phyloP scores from a whole-genome alignment of 1,140 invertebrate species.

The Vanessa atalanta region DNA sequence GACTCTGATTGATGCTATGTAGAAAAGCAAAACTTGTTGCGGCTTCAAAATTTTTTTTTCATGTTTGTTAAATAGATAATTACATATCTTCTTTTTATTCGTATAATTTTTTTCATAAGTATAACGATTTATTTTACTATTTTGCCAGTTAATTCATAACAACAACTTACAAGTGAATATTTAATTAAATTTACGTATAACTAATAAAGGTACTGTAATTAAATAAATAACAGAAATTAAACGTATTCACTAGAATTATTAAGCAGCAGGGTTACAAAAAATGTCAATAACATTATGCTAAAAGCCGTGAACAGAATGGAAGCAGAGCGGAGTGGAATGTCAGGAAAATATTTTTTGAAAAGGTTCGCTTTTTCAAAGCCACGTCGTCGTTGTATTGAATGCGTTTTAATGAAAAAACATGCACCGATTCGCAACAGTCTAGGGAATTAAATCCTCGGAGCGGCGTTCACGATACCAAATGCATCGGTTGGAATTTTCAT shows the following conservation, averaged over 20 bases:
- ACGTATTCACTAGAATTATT: constrained; percentile 20
- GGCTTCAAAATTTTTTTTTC: too few species aligned
- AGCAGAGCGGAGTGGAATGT: constrained; percentile 67
- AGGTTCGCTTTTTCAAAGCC: constrained; percentile 76
- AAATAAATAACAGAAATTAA: background rate
- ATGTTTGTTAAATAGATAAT: too few species aligned
- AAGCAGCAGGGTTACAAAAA: constrained; percentile 22
- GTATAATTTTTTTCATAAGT: too few species aligned
- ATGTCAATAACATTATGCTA: constrained; percentile 60
- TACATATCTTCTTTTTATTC: too few species aligned
- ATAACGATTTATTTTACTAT: too few species aligned
- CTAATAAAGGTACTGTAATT: background rate
- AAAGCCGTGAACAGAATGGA: constrained; percentile 64
- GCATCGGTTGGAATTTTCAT: constrained; percentile 75
- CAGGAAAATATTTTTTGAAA: constrained; percentile 76
- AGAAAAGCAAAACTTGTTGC: too few species aligned
- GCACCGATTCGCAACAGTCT: constrained; percentile 79
- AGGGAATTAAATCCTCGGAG: constrained; percentile 77
- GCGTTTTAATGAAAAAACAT: constrained; percentile 81
- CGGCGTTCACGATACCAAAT: constrained; percentile 68
- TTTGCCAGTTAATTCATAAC: too few species aligned
- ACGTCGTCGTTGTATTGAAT: constrained; percentile 78
- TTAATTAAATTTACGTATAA: background rate
- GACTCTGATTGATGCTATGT: too few species aligned
- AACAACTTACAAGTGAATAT: too few species aligned